Evolutionary conservation across 2,888 invertebrate genomes (phyloP).

Genomic region (Melolontha melolontha): DNA sequence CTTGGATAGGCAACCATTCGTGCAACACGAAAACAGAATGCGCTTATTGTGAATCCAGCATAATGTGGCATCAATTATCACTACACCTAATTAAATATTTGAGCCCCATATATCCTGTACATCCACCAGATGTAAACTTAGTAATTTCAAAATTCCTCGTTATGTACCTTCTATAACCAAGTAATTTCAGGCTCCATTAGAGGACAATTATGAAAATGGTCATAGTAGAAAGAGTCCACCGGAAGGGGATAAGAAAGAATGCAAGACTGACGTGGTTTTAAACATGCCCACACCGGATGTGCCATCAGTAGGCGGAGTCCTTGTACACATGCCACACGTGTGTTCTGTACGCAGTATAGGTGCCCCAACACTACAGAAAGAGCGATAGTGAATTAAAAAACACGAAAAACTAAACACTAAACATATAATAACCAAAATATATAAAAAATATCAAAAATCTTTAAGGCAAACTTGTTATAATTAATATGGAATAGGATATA

Average conservation of each 20-base stretch:
- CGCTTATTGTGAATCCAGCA: conserved; percentile 91
- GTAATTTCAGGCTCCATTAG: conserved; percentile 70
- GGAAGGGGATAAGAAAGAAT: conserved; percentile 77
- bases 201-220: conserved; percentile 77
- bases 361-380: conserved; percentile 41
- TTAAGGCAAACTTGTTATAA: no score
- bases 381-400: conserved; percentile 33
- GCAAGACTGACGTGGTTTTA: conserved; percentile 73
- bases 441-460: not conserved
- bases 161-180: not conserved
- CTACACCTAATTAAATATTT: conserved; percentile 84
- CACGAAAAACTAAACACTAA: not conserved
- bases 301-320: conserved; percentile 85
- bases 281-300: conserved; percentile 78
- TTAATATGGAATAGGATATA: not conserved
- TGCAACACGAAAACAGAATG: conserved; percentile 80
- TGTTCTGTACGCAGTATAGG: conserved; percentile 70
- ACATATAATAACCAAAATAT: not conserved
- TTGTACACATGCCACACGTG: conserved; percentile 94
- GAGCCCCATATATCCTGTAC: conserved; percentile 79
- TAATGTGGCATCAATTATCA: conserved; percentile 94
- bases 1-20: conserved; percentile 76
- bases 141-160: not conserved
- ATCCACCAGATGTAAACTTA: conserved; percentile 79
- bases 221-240: conserved; percentile 76